Percentiles rank a stretch among this genome's conserved stretches.
Evolutionary conservation across 2,113 vertebrate genomes (phyloP).

Genomic region (Equus quagga): DNA sequence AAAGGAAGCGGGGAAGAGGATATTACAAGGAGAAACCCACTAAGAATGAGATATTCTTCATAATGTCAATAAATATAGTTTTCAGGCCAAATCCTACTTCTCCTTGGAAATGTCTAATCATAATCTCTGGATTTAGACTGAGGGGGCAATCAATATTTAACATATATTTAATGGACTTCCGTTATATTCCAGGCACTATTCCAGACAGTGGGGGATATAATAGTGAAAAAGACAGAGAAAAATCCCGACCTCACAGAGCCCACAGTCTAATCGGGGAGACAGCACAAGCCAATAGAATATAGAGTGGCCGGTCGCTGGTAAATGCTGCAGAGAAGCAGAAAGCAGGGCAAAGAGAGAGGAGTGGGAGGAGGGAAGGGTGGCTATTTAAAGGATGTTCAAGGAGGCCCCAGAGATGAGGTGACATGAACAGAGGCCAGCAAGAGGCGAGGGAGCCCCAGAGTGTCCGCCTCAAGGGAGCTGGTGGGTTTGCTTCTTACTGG

Average conservation of each 20-base stretch:
- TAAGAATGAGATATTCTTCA: not conserved
- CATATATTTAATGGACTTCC: not conserved
- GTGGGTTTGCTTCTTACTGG: not conserved
- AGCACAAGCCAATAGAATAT: no score
- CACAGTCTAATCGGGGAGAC: not conserved
- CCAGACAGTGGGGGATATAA: not conserved
- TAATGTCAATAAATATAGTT: not conserved
- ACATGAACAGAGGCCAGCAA: not conserved
- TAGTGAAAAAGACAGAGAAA: not conserved
- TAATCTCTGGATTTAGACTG: not conserved
- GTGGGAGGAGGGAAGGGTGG: not conserved
- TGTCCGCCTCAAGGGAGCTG: no score
- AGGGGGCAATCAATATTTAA: not conserved
- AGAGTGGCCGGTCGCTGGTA: not conserved
- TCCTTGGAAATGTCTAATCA: not conserved
- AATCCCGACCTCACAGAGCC: not conserved
- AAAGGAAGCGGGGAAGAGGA: not conserved
- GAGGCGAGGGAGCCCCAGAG: rapidly evolving
- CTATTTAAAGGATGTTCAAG: not conserved
- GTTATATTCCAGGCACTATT: not conserved
- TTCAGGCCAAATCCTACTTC: not conserved
- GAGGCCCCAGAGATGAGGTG: not conserved
- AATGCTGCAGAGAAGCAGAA: not conserved
- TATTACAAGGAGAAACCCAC: not conserved
- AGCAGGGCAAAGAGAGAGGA: not conserved